Base-by-base conservation (phyloP, 2,797 vertebrate genomes). In the Molothrus ater region DNA sequence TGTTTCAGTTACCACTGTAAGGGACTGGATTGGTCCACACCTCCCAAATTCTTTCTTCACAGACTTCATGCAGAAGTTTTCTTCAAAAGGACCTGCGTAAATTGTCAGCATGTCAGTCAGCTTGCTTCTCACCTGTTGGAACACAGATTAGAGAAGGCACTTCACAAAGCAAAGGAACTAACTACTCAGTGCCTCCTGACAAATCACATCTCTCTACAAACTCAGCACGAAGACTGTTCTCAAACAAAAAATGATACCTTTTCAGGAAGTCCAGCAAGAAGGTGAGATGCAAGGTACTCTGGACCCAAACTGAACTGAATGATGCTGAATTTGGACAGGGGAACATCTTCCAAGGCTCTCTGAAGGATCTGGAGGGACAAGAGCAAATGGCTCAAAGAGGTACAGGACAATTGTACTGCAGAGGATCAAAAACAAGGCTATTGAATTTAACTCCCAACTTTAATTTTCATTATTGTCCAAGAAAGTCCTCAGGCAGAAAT, bases 11-110 rank as follows among this genome's bases (percentile, higher is more conserved):
- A 99, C 72, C 96, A 99, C 94, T 56, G 86, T 96, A 63, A 99
- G 56, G 31, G 96, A 98, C 8, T 28, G 95, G 71, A 99, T 96
- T 6, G 97, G 96, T 57, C 99, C 99, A 47, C 98, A 99, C 79
- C 87, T 97, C 53, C 96, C 54, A 90, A 99, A 98, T 56, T 98
- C 96, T 74, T 83, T 98, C 96, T 94, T 98, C 91, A 98, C 97
- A 25, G 98, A 94, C 81, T 72, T 96, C 36, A 98, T 80, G 36
- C 98, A 97, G 80, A 98, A 97, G 31, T 81, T 91, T 32, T 93
- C 95, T 43, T 97, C 97, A 90, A 99, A 98, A 28, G 99, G 99
- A 34, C 99, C 99, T 11, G 97, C 98, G 10, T 98, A 99, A 94
- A 99, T 95, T 8, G 98, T 98, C 81, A 98, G 98, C 98, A 99